Conservation (phyloP, 2,113 vertebrate species). For the Pachyramphus minor region DNA sequence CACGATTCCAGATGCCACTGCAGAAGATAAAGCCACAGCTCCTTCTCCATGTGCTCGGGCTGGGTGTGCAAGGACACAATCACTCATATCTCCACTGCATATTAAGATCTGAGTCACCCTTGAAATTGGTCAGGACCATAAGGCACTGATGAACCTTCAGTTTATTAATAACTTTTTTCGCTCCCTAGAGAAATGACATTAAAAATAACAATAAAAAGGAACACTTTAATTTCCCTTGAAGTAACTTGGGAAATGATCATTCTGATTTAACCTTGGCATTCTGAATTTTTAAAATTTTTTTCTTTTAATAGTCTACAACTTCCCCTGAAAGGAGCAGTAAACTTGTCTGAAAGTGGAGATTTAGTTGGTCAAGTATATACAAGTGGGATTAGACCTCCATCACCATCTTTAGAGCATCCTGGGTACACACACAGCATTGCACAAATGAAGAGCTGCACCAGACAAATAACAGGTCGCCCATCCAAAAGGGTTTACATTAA, state of each 20-base stretch:
- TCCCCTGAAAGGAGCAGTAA: not conserved
- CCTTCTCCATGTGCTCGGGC: not conserved
- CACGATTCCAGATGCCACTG: not conserved
- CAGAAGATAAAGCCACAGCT: not conserved
- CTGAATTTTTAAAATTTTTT: not conserved
- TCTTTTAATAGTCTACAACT: not conserved
- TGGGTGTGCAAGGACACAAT: not conserved
- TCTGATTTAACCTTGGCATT: not conserved
- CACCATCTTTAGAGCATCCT: not conserved
- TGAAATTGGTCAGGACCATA: not conserved
- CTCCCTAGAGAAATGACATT: not conserved
- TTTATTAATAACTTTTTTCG: not conserved
- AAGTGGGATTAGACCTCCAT: not conserved
- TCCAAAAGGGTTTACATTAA: constrained; percentile 55
- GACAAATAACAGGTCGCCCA: constrained; percentile 26
- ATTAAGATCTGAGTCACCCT: not conserved
- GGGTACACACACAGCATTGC: not conserved
- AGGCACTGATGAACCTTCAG: not conserved
- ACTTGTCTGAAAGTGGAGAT: not conserved
- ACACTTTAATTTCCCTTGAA: not conserved
- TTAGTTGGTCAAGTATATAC: not conserved
- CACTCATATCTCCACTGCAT: not conserved
- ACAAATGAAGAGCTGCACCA: not conserved
- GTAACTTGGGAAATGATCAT: not conserved
- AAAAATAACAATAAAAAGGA: not conserved